Evolutionary conservation across 2,113 vertebrate species (phyloP), one percentile per base, ranked within the genome.

Genomic region (Atractosteus spatula): DNA sequence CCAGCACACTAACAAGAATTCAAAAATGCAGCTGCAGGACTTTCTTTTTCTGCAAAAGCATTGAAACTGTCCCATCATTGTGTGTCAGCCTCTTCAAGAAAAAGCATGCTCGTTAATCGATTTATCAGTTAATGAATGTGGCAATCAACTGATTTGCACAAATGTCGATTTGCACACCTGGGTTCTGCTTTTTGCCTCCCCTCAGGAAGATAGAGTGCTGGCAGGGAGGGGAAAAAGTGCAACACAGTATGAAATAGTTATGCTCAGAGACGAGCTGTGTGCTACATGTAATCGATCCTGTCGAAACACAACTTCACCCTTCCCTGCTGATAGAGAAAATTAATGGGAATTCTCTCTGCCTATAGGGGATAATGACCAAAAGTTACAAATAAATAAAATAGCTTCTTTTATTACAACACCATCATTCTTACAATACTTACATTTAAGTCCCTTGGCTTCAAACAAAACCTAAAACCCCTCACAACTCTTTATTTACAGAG

Each of bases 121-220:
- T 78, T 76, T 76, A 88, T 86, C 84, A 80, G 77, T 85, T 83
- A 86, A 88, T 88, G 82, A 88, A 88, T 88, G 77, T 80, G 81
- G 78, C 82, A 80, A 86, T 88, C 80, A 87, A 87, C 80, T 87
- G 83, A 86, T 89, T 81, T 79, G 78, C 73, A 71, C 75, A 73
- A 76, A 78, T 81, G 81, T 75, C 78, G 69, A 83, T 85, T 82
- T 77, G 78, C 73, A 5, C 45, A 44, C 69, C 66, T 51, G 62
- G 73, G 69, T 14, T 76, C 16, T 76, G 68, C 68, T 78, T 80
- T 70, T 74, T 78, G 77, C 76, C 74, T 76, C 71, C 71, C 68
- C 74, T 77, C 69, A 68, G 55, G 59, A 76, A 80, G 80, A 80
- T 71, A 65, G 73, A 80, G 72, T 66, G 66, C 42, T 44, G 51